Evolutionary conservation across 1,140 invertebrate genomes (phyloP), one percentile per base, ranked within the genome.

Genomic region (Brachystomella parvula): DNA sequence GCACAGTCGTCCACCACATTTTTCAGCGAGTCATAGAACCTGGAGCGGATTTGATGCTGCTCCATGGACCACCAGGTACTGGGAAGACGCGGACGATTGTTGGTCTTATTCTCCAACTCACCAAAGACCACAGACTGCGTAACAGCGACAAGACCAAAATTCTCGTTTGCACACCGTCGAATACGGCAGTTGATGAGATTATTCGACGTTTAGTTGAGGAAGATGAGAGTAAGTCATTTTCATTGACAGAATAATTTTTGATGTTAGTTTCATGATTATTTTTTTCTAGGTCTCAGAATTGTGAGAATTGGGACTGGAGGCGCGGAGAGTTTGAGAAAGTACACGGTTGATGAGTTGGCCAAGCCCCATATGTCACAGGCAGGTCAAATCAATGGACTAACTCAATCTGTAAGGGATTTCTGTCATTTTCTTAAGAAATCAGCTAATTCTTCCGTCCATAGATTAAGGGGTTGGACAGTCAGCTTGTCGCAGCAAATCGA

Each of bases 101-200:
- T 29, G 67, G 62, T 2, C n/a, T 72, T 9, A 58, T 72, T 6
- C 6, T 70, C 0, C 71, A 72, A 39, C 30, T 72, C 6, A 53
- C 21, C 6, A 9, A 19, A 26, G 49, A 24, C 49, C 24, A 53
- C 21, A 15, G 49, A 53, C 21, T 68, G 28, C 31, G 29, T 9
- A 32, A 53, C 26, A 29, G 26, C 15, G 57, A 56, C 2, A 53
- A 21, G 19, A 30, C 49, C 17, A 69, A 64, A 64, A 65, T 72
- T 56, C 53, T 72, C 0, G 65, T 72, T 9, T 72, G 71, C 31
- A 72, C 71, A 28, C 71, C 71, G 1, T 67, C 65, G 1, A 72
- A 72, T 59, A 67, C 71, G n/a, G 71, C 71, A 12, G 31, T 72
- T 15, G 63, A 72, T 49, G 67, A 72, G 58, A 67, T 72, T 19